Conservation (phyloP, 1,140 invertebrate species). For the Asobara japonica region DNA sequence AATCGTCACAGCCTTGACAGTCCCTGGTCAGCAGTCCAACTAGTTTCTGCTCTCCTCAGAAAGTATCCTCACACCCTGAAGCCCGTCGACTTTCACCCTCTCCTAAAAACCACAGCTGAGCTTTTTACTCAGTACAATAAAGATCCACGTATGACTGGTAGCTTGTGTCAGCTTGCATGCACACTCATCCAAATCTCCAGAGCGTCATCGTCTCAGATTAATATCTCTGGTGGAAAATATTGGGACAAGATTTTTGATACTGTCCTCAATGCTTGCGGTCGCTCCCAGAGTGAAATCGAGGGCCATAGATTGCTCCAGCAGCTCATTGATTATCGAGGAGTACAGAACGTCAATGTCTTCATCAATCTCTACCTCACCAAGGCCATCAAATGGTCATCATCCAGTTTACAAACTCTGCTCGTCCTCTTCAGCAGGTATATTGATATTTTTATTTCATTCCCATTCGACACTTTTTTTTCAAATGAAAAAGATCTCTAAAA, state of each 20-base stretch:
- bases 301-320: conserved; percentile 58
- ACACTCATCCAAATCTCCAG: conserved; percentile 47
- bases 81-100: conserved; percentile 47
- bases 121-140: conserved; percentile 53
- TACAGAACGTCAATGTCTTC: conserved; percentile 50
- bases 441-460: too few relatives aligned
- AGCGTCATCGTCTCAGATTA: conserved; percentile 28
- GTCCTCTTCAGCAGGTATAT: conserved; percentile 46
- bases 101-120: conserved; percentile 57
- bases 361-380: conserved; percentile 59
- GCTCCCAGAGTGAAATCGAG: conserved; percentile 56
- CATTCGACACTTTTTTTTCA: too few relatives aligned
- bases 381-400: conserved; percentile 52
- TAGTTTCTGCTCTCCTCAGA: conserved; percentile 48
- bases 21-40: conserved; percentile 46
- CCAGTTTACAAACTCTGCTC: conserved; percentile 58
- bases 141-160: conserved; percentile 51
- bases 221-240: conserved; percentile 38
- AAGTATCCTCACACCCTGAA: conserved; percentile 61
- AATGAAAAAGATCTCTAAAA: too few relatives aligned
- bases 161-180: conserved; percentile 54
- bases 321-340: conserved; percentile 51
- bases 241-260: conserved; percentile 63
- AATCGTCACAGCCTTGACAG: conserved; percentile 36
- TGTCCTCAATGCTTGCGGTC: conserved; percentile 50